Base-by-base conservation (phyloP, 2,888 invertebrate genomes). In the Dysmachus trigonus region DNA sequence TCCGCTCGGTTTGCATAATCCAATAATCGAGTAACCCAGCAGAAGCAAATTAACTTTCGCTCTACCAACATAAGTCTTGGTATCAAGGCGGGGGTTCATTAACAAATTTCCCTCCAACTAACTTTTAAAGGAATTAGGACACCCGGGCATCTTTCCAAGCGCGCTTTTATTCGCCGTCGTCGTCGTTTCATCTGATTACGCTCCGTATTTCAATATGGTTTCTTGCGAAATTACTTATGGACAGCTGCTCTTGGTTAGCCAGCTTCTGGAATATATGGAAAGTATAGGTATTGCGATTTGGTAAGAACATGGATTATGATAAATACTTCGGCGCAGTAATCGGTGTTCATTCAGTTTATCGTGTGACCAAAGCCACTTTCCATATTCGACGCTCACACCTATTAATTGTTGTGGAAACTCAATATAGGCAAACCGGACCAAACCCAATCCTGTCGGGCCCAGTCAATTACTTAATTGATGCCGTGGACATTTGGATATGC, bases 381-480 rank as follows among this genome's bases (percentile, higher is more conserved):
- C 62, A 62, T 62, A 62, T 27, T 10, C 8, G 22, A 10, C 22
- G 62, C 62, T 62, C 62, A 62, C 62, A 62, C 62, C 62, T 62
- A 62, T 27, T 13, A 41, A 62, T 27, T 13, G 15, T 41, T 27
- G 22, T 62, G 62, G 18, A 62, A 62, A 47, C 47, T 47, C 62
- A 62, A 62, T 62, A 62, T 62, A 62, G 22, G 18, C 15, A 27
- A 22, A 53, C 53, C 41, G 30, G 47, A 47, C 41, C 27, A 41
- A 41, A 77, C 77, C 77, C 47, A 77, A 77, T 77, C 77, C 77
- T 77, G 77, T 47, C 47, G 77, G 41, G 15, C 47, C 47, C 27
- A 77, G 77, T 35, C 77, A 77, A 77, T 77, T 77, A 77, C 77
- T 47, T 77, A 77, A 77, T 77, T 41, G 77, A 77, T 77, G 47